A percentile compares a stretch with the other conserved stretches of the same genome.
Evolutionary conservation across 2,888 invertebrate species (phyloP).

Genomic region (Pyrgus malvae): DNA sequence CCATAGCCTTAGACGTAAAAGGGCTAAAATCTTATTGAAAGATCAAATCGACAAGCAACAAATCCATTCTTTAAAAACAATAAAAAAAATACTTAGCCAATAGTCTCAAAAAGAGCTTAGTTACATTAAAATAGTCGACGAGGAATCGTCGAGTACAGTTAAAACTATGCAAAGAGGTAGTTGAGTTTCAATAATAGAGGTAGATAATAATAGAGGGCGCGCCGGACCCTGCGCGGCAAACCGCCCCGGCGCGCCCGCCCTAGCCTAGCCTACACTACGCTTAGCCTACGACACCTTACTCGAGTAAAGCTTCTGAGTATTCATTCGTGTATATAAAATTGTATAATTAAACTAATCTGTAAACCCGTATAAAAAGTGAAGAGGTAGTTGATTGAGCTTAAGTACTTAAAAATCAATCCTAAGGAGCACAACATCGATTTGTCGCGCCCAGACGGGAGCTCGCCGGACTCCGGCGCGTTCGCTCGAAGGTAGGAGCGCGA

Average conservation of each 20-base stretch:
- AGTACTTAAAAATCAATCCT: slow-evolving; percentile 76
- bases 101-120: slow-evolving; percentile 70
- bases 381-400: slow-evolving; percentile 81
- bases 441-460: slow-evolving; percentile 40
- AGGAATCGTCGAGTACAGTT: slow-evolving; percentile 65
- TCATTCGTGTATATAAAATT: slow-evolving; percentile 78
- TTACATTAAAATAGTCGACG: slow-evolving; percentile 68
- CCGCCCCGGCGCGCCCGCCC: slow-evolving; percentile 65
- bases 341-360: slow-evolving; percentile 82
- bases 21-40: slow-evolving; percentile 52
- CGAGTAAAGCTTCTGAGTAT: slow-evolving; percentile 82
- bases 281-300: slow-evolving; percentile 74
- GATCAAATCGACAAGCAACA: slow-evolving; percentile 63
- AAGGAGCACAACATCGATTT: slow-evolving; percentile 60
- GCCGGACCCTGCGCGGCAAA: slow-evolving; percentile 74
- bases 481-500: slow-evolving; percentile 47
- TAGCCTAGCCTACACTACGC: slow-evolving; percentile 55
- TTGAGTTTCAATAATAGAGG: slow-evolving; percentile 72
- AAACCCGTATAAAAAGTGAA: slow-evolving; percentile 82
- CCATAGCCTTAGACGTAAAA: slow-evolving; percentile 72
- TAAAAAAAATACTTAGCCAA: slow-evolving; percentile 77
- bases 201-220: slow-evolving; percentile 60
- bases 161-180: slow-evolving; percentile 80
- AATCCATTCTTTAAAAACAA: slow-evolving; percentile 67
- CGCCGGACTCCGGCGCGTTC: slow-evolving; percentile 39